phyloP scores from a whole-genome alignment of 2,797 vertebrate species.

The Mus caroli region DNA sequence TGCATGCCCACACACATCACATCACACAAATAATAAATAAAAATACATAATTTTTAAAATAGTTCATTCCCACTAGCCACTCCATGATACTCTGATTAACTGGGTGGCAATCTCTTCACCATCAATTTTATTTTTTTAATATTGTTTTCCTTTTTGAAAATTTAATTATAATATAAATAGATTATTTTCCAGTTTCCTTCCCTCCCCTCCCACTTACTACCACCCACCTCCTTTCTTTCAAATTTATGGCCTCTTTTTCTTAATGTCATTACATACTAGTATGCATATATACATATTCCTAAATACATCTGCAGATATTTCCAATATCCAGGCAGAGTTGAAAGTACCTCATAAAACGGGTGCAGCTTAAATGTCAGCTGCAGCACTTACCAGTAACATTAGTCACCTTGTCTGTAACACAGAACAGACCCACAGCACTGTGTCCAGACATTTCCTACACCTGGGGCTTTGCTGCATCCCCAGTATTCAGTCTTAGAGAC shows the following conservation, averaged over 20 bases:
- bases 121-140: not conserved
- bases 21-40: not conserved
- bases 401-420: not conserved
- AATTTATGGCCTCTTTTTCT: not conserved
- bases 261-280: not conserved
- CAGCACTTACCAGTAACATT: not conserved
- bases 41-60: not conserved
- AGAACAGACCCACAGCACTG: not conserved
- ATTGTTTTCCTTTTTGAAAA: not conserved
- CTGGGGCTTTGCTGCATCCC: no score
- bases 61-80: not conserved
- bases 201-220: not conserved
- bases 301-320: not conserved
- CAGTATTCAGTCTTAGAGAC: not conserved
- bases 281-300: not conserved
- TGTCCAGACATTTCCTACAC: not conserved
- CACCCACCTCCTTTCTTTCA: not conserved
- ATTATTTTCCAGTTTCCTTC: not conserved
- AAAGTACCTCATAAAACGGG: not conserved
- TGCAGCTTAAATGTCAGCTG: not conserved
- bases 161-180: not conserved
- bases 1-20: not conserved
- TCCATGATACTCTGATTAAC: not conserved
- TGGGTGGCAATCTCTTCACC: not conserved
- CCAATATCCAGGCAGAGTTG: not conserved